These are phyloP conservation scores for Dipus sagitta DNA, from an alignment of 2,797 vertebrate genomes.

Conservation along the genomic window DNA sequence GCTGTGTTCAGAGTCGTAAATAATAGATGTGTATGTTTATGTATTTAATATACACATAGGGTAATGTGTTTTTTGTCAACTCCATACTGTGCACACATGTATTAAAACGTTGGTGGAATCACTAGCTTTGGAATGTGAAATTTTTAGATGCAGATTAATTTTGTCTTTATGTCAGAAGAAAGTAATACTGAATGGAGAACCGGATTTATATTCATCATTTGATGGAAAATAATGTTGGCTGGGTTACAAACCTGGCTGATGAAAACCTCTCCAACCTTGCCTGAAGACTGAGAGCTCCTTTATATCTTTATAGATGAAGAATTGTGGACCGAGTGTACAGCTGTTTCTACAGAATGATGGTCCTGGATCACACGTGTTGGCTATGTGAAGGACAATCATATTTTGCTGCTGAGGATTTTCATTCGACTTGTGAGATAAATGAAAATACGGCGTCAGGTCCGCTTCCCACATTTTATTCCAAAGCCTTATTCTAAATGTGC, in stretches of 20 bases:
- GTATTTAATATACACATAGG: slow-evolving; percentile 53
- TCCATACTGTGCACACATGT: not conserved
- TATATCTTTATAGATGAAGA: slow-evolving; percentile 45
- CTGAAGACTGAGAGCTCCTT: slow-evolving; percentile 50
- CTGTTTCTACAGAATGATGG: slow-evolving; percentile 36
- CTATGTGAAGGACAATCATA: slow-evolving; percentile 21
- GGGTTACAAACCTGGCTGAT: slow-evolving; percentile 23
- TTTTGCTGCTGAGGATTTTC: slow-evolving; percentile 65
- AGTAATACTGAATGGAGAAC: slow-evolving; percentile 35
- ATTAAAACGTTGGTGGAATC: slow-evolving; percentile 55
- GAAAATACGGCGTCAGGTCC: slow-evolving; percentile 48
- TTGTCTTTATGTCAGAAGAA: slow-evolving; percentile 55
- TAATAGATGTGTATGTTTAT: slow-evolving; percentile 39
- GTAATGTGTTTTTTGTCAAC: slow-evolving; percentile 65
- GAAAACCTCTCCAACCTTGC: slow-evolving; percentile 5
- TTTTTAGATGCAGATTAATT: slow-evolving; percentile 58
- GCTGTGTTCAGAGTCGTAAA: slow-evolving; percentile 63
- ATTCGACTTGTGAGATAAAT: slow-evolving; percentile 61
- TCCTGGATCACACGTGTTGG: not conserved
- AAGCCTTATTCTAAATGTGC: not conserved
- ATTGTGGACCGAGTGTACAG: slow-evolving; percentile 48
- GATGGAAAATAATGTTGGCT: slow-evolving; percentile 52
- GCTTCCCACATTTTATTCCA: not conserved
- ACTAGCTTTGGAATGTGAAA: slow-evolving; percentile 27
- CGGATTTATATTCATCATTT: slow-evolving; percentile 11